Evolutionary conservation across 2,797 vertebrate species (phyloP).

Genomic region (Gymnothorax javanicus): DNA sequence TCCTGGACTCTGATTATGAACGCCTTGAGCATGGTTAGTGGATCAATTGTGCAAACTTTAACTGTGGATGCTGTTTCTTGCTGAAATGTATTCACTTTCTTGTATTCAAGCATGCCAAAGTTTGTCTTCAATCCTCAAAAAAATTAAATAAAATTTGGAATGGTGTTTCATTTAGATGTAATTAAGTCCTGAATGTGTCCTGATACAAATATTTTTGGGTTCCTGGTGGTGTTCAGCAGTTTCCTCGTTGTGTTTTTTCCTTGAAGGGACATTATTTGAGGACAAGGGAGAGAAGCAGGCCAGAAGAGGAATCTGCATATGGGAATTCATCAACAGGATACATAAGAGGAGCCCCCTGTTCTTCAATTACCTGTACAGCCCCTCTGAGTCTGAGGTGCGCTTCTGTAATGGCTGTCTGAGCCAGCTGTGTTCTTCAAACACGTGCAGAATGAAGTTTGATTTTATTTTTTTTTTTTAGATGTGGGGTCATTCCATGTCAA

Average conservation of each 20-base stretch:
- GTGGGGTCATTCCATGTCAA: no score
- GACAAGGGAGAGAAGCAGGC: conserved; percentile 95
- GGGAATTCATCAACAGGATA: conserved; percentile 93
- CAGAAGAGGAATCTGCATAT: conserved; percentile 92
- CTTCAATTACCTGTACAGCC: conserved; percentile 94
- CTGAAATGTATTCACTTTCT: conserved; percentile 27
- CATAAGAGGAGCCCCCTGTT: conserved; percentile 90
- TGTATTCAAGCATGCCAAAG: conserved; percentile 5
- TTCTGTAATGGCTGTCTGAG: neutral
- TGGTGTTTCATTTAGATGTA: neutral
- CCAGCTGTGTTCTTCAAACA: neutral
- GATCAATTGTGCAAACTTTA: neutral
- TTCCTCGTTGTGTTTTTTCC: conserved; percentile 39
- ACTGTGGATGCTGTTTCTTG: neutral
- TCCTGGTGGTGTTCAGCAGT: neutral
- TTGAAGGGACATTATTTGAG: conserved; percentile 89
- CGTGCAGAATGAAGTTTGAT: neutral
- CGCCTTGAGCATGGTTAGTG: conserved; percentile 93
- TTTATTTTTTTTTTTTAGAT: neutral
- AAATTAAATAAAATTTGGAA: neutral
- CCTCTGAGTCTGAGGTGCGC: conserved; percentile 81
- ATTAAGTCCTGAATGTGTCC: neutral
- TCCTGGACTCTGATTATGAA: conserved; percentile 97
- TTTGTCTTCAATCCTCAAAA: neutral
- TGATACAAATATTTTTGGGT: no score